These are phyloP conservation scores for Tuberolachnus salignus DNA, from an alignment of 2,888 invertebrate genomes.

Conservation along the genomic window DNA sequence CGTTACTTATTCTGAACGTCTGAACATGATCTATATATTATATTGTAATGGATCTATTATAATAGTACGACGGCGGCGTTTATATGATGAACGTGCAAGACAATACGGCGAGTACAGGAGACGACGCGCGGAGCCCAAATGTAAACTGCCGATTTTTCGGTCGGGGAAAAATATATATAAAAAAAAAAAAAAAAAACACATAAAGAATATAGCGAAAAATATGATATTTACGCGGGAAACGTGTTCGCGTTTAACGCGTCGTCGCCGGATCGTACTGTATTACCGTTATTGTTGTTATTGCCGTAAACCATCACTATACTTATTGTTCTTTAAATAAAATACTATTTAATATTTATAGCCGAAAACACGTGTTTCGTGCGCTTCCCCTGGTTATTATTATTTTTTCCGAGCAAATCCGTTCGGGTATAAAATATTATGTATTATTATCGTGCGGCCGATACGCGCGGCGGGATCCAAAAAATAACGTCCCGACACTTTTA, in stretches of 20 bases:
- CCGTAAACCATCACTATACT: constrained; percentile 4
- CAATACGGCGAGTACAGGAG: no score
- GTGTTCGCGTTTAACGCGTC: not conserved
- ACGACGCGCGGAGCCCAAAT: not conserved
- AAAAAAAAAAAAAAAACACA: not conserved
- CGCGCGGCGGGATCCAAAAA: not conserved
- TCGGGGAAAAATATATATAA: no score
- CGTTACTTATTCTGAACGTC: no score
- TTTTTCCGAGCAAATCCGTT: not conserved
- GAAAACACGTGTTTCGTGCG: not conserved
- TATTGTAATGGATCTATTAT: no score
- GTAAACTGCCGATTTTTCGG: no score
- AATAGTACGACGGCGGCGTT: no score
- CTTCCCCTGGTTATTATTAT: not conserved
- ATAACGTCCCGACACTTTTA: not conserved
- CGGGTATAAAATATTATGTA: not conserved
- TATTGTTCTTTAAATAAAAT: constrained; percentile 19
- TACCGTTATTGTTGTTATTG: not conserved
- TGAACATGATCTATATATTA: no score
- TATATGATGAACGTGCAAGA: no score
- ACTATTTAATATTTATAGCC: not conserved
- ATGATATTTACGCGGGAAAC: not conserved
- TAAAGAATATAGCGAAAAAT: not conserved
- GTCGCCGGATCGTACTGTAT: no score
- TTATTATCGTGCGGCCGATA: not conserved